phyloP scores from a whole-genome alignment of 1,140 invertebrate species.

The Drosophila prosaltans region DNA sequence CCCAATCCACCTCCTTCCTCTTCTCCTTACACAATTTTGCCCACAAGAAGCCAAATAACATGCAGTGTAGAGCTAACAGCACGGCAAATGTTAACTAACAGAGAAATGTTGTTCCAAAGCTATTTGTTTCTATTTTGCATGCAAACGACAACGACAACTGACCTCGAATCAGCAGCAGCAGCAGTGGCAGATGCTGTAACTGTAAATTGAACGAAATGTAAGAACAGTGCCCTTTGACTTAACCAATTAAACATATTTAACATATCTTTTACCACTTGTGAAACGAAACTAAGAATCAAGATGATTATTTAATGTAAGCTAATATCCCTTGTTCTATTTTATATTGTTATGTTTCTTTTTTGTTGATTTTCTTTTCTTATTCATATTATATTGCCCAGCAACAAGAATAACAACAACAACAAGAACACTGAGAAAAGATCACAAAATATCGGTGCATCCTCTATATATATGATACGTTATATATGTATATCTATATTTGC shows the following conservation, averaged over 20 bases:
- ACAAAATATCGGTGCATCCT: slow-evolving; percentile 39
- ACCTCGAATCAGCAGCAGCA: not conserved
- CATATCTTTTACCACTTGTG: not conserved
- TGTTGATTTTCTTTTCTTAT: slow-evolving; percentile 31
- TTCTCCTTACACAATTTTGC: slow-evolving; percentile 18
- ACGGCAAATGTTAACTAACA: slow-evolving; percentile 52
- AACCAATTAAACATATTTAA: not conserved
- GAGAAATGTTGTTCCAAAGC: slow-evolving; percentile 20
- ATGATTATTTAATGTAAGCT: slow-evolving; percentile 14
- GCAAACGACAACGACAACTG: not conserved
- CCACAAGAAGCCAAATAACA: slow-evolving; percentile 21
- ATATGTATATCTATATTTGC: slow-evolving; percentile 59
- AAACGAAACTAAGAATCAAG: not conserved
- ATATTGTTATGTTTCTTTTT: slow-evolving; percentile 30
- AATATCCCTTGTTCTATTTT: slow-evolving; percentile 15
- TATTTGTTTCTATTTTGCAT: slow-evolving; percentile 29
- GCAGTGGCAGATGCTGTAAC: not conserved
- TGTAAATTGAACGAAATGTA: slow-evolving; percentile 22
- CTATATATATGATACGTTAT: slow-evolving; percentile 53
- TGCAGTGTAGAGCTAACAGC: slow-evolving; percentile 50
- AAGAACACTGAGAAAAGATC: slow-evolving; percentile 25
- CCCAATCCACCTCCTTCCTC: not conserved
- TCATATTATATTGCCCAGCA: slow-evolving; percentile 2
- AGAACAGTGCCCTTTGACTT: slow-evolving; percentile 27
- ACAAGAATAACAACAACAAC: not conserved